Evolutionary conservation across 2,113 vertebrate species (phyloP), one percentile per base, ranked within the genome.

Genomic region (Ardeotis arabs): DNA sequence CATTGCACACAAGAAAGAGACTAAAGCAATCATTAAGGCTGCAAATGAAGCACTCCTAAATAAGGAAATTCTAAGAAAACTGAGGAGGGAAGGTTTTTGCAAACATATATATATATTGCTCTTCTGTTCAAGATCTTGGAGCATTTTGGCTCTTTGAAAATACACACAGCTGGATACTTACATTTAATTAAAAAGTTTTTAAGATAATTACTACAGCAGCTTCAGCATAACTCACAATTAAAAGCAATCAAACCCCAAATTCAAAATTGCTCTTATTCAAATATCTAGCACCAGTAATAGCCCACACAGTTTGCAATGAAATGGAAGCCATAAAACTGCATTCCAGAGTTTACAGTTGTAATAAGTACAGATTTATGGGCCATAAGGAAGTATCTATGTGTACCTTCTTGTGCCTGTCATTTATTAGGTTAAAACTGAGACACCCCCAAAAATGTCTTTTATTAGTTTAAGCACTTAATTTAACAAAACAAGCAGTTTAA

Each of bases 131-230:
- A 77, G 64, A 59, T 84, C 80, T 75, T 75, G 7, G 52, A 85
- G 41, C 39, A 35, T 62, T 80, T 58, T 53, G 69, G 67, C 70
- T 94, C 94, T 96, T 79, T 52, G 87, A 68, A 95, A 89, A 89
- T 72, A 55, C 49, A 64, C 93, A 89, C 94, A 97, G 93, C 67
- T 95, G 80, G 91, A 94, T 89, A 78, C 89, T 97, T 85, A 75
- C 29, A 93, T 91, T 93, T 91, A 95, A 95, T 95, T 94, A 93
- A 97, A 94, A 79, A 93, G 93, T 68, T 95, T 19, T 95, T 19
- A 93, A 89, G 91, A 53, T 96, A 96, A 96, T 45, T 62, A 69
- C 77, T 91, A 23, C 39, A 53, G 81, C 91, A 87, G 76, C 79
- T 89, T 93, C 64, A 83, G 63, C 53, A 79, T 91, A 89, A 94